Evolutionary conservation across 1,140 invertebrate genomes (phyloP).

Genomic region (Anoplophora glabripennis): DNA sequence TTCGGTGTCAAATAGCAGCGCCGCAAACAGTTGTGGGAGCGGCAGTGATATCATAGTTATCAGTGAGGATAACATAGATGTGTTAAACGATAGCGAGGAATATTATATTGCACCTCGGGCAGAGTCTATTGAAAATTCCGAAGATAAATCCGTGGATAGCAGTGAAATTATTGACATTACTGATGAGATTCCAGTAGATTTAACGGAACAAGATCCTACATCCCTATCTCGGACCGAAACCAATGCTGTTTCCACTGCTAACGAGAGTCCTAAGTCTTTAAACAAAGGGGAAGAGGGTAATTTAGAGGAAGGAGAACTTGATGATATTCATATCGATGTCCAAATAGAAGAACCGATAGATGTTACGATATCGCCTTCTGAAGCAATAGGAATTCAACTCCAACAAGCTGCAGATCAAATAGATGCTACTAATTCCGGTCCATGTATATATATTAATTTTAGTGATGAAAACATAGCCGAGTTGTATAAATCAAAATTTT

Average conservation of each 20-base stretch:
- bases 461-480: conserved; percentile 24
- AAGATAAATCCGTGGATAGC: too few relatives aligned
- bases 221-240: too few relatives aligned
- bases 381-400: background rate
- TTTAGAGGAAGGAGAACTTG: conserved; percentile 25
- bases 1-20: background rate
- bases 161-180: background rate
- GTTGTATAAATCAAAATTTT: conserved; percentile 34
- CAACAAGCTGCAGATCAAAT: background rate
- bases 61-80: background rate
- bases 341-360: too few relatives aligned
- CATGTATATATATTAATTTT: conserved; percentile 33
- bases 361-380: too few relatives aligned
- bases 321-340: too few relatives aligned
- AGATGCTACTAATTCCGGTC: background rate
- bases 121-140: too few relatives aligned
- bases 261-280: background rate
- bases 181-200: background rate
- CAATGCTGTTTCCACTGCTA: too few relatives aligned
- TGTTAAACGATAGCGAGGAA: too few relatives aligned
- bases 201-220: background rate
- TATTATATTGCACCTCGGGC: too few relatives aligned
- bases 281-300: conserved; percentile 1
- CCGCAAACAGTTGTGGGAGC: background rate
- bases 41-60: background rate